Percentiles rank a stretch among this genome's conserved stretches.
These are phyloP conservation scores for Perccottus glenii DNA, from an alignment of 2,113 vertebrate species.

Conservation along the genomic window DNA sequence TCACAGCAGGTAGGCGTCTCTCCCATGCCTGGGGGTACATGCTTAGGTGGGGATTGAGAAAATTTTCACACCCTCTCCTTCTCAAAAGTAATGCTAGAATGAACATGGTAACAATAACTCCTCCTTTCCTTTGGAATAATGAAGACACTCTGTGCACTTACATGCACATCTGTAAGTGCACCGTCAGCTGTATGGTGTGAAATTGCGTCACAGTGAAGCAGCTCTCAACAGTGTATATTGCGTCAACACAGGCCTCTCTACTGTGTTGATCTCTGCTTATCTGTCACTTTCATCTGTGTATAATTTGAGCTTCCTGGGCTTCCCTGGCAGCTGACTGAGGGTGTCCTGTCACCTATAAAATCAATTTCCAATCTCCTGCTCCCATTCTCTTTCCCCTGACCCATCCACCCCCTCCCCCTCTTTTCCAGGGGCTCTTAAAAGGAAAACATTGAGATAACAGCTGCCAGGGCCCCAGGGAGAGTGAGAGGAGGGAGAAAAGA, in stretches of 20 bases:
- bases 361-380: constrained; percentile 65
- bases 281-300: constrained; percentile 15
- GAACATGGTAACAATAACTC: constrained; percentile 1
- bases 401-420: constrained; percentile 48
- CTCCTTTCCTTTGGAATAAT: constrained; percentile 2
- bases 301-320: constrained; percentile 30
- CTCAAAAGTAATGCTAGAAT: constrained; percentile 16
- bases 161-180: constrained; percentile 46
- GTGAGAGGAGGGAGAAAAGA: constrained; percentile 74
- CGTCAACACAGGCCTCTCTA: constrained; percentile 4
- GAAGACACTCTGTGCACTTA: constrained; percentile 20
- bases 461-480: constrained; percentile 79
- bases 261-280: constrained; percentile 7
- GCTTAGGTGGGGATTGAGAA: constrained; percentile 77
- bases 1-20: constrained; percentile 73
- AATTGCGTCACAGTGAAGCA: constrained; percentile 52
- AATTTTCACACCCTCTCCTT: constrained; percentile 56
- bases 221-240: constrained; percentile 44
- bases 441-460: constrained; percentile 82
- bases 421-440: constrained; percentile 76
- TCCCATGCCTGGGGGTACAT: constrained; percentile 73
- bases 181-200: constrained; percentile 59
- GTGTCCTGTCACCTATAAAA: constrained; percentile 61
- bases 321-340: constrained; percentile 42
- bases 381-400: constrained; percentile 31